These are phyloP conservation scores for Suillia variegata DNA, from an alignment of 2,888 invertebrate genomes.

Conservation along the genomic window DNA sequence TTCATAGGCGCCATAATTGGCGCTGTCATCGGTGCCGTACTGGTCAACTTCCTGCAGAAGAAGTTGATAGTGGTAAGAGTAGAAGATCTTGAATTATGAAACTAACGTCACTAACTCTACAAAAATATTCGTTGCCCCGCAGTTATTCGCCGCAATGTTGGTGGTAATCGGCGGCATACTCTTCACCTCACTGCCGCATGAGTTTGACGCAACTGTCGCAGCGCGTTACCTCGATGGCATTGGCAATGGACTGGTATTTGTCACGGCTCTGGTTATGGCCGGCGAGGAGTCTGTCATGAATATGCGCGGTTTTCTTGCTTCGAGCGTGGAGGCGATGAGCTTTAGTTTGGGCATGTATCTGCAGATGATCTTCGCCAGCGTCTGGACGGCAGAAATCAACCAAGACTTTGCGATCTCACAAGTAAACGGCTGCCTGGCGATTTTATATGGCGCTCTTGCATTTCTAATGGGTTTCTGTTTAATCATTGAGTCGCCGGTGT, in stretches of 20 bases:
- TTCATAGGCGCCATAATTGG: constrained; percentile 46
- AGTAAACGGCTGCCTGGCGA: constrained; percentile 40
- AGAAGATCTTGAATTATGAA: too few relatives aligned
- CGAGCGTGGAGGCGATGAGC: constrained; percentile 35
- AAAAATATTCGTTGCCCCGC: neutral
- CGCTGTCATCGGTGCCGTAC: constrained; percentile 28
- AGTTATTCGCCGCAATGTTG: constrained; percentile 35
- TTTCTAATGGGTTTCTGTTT: constrained; percentile 29
- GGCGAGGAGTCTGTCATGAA: constrained; percentile 44
- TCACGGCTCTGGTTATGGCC: constrained; percentile 34
- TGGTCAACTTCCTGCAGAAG: constrained; percentile 35
- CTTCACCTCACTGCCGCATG: constrained; percentile 19
- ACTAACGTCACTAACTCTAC: too few relatives aligned
- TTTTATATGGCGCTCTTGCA: constrained; percentile 37
- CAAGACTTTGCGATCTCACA: constrained; percentile 29
- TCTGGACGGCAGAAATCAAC: constrained; percentile 30
- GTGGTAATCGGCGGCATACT: constrained; percentile 39
- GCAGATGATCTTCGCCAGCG: constrained; percentile 34
- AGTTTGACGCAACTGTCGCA: constrained; percentile 25
- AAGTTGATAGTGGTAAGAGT: constrained; percentile 37
- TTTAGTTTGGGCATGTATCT: constrained; percentile 40
- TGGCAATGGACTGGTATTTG: constrained; percentile 49
- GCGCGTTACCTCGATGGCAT: constrained; percentile 44
- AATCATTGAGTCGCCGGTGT: constrained; percentile 49
- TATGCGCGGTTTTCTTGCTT: constrained; percentile 38